Evolutionary conservation across 1,140 invertebrate species (phyloP).

Genomic region (Bathynomus jamesi): DNA sequence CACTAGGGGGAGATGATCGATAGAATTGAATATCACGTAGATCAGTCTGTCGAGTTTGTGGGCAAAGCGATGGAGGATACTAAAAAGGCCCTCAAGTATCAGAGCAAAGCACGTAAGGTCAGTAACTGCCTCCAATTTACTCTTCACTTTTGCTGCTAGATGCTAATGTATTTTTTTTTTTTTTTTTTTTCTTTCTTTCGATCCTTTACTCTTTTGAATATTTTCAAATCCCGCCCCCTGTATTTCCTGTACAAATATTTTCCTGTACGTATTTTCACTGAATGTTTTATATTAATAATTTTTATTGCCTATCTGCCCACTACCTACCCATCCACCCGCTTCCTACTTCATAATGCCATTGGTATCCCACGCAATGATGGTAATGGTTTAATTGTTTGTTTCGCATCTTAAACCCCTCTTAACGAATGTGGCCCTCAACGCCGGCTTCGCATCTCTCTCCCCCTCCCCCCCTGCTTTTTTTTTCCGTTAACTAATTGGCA

Average conservation of each 20-base stretch:
- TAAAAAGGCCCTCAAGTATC: conserved; percentile 57
- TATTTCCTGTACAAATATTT: not conserved
- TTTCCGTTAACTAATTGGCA: too few relatives aligned
- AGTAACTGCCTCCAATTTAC: conserved; percentile 37
- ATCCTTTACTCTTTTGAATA: conserved; percentile 18
- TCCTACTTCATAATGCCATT: too few relatives aligned
- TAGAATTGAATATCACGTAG: conserved; percentile 62
- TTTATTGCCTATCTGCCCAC: too few relatives aligned
- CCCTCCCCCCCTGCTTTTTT: too few relatives aligned
- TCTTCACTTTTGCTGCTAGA: conserved; percentile 31
- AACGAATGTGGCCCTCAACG: too few relatives aligned
- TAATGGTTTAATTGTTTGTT: too few relatives aligned
- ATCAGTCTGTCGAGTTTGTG: conserved; percentile 56
- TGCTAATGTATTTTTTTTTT: conserved; percentile 36
- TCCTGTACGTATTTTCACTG: conserved; percentile 1
- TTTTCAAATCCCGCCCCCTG: conserved; percentile 24
- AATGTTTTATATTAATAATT: conserved; percentile 15
- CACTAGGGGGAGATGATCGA: conserved; percentile 60
- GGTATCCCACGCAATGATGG: too few relatives aligned
- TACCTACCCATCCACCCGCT: conserved; percentile 16
- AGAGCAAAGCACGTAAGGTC: conserved; percentile 59
- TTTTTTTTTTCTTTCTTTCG: conserved; percentile 32
- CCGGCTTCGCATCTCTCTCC: too few relatives aligned
- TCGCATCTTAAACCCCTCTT: too few relatives aligned
- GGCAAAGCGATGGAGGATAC: conserved; percentile 57